A percentile compares a stretch with the other conserved stretches of the same genome.
Evolutionary conservation across 2,888 invertebrate genomes (phyloP).

Genomic region (Patella ulyssiponensis): DNA sequence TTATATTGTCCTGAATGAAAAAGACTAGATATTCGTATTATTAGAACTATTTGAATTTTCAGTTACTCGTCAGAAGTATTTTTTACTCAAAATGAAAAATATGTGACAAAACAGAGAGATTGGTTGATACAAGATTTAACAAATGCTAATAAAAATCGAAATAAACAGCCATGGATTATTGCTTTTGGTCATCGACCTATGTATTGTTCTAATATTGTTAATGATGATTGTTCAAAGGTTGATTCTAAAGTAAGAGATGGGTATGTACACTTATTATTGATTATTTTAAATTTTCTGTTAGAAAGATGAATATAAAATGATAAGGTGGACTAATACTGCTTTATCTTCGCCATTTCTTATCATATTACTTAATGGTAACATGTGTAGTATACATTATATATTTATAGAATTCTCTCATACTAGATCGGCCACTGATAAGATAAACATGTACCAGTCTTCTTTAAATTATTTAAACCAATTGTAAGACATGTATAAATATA

Average conservation of each 20-base stretch:
- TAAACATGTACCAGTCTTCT: too few relatives aligned
- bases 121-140: slow-evolving; percentile 55
- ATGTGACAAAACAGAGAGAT: slow-evolving; percentile 42
- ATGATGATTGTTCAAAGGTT: slow-evolving; percentile 54
- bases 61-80: slow-evolving; percentile 59
- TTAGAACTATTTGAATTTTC: slow-evolving; percentile 15
- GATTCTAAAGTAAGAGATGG: slow-evolving; percentile 47
- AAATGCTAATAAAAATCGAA: slow-evolving; percentile 54
- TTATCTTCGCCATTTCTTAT: too few relatives aligned
- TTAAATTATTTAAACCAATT: too few relatives aligned
- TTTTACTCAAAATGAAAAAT: slow-evolving; percentile 78
- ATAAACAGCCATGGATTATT: slow-evolving; percentile 63
- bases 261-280: slow-evolving; percentile 31
- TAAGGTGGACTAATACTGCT: too few relatives aligned
- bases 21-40: background rate
- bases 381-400: too few relatives aligned
- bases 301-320: too few relatives aligned
- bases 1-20: background rate
- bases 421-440: too few relatives aligned
- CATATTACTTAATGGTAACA: too few relatives aligned
- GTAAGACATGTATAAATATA: too few relatives aligned
- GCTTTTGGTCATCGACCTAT: slow-evolving; percentile 68
- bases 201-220: slow-evolving; percentile 70
- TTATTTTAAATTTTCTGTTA: too few relatives aligned
- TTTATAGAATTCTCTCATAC: too few relatives aligned